Conservation (phyloP, 2,888 invertebrate species). For the Ethmia dodecea region DNA sequence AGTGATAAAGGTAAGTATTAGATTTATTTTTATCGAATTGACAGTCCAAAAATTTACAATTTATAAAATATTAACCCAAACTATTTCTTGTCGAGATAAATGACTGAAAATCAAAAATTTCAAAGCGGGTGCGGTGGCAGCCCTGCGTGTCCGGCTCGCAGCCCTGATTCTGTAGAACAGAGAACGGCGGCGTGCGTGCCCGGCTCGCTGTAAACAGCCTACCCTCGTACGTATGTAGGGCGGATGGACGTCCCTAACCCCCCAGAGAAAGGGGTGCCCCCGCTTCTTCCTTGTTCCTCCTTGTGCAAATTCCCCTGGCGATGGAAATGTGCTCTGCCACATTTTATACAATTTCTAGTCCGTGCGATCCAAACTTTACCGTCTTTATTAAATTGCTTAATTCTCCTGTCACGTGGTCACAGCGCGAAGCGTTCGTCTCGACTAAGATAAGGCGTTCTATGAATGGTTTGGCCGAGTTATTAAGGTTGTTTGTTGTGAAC, state of each 20-base stretch:
- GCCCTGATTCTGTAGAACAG: slow-evolving; percentile 73
- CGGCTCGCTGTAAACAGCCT: slow-evolving; percentile 71
- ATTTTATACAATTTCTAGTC: slow-evolving; percentile 77
- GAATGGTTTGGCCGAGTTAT: slow-evolving; percentile 53
- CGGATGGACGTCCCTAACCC: slow-evolving; percentile 59
- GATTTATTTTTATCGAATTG: too few relatives aligned
- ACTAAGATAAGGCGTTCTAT: slow-evolving; percentile 41
- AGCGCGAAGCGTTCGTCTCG: slow-evolving; percentile 10
- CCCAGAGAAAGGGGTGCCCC: slow-evolving; percentile 72
- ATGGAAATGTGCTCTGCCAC: slow-evolving; percentile 76
- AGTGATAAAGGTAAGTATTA: too few relatives aligned
- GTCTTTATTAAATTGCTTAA: slow-evolving; percentile 26
- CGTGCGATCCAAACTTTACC: slow-evolving; percentile 50
- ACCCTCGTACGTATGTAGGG: slow-evolving; percentile 68
- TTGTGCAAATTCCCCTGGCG: slow-evolving; percentile 78
- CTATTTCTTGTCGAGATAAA: too few relatives aligned
- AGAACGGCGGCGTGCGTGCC: slow-evolving; percentile 71
- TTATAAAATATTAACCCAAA: too few relatives aligned
- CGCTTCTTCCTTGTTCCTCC: slow-evolving; percentile 74
- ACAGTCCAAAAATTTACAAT: too few relatives aligned
- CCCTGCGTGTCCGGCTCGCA: slow-evolving; percentile 71
- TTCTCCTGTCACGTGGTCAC: slow-evolving; percentile 19
- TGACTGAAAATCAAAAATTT: too few relatives aligned
- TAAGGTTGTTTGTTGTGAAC: slow-evolving; percentile 53
- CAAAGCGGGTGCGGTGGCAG: too few relatives aligned